Evolutionary conservation across 2,113 vertebrate species (phyloP).

Genomic region (Sarotherodon lohbergeri): DNA sequence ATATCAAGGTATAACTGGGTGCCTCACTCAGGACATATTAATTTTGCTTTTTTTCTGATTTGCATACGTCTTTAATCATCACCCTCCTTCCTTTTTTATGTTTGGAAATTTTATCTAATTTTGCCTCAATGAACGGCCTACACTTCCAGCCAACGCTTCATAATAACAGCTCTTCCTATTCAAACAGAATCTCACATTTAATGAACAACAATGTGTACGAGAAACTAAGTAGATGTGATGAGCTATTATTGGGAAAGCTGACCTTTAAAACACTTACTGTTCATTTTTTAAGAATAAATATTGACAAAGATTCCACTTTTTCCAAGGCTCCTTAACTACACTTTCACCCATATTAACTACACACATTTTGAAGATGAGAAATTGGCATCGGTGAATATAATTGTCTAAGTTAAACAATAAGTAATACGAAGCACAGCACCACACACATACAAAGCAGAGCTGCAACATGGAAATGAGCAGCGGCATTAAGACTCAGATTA

Average conservation of each 20-base stretch:
- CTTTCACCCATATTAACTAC: background rate
- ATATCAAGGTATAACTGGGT: background rate
- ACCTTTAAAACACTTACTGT: background rate
- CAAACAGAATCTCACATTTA: background rate
- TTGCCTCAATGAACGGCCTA: background rate
- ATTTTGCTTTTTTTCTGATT: background rate
- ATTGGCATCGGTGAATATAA: constrained; percentile 20
- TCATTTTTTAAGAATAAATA: background rate
- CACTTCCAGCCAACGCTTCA: background rate
- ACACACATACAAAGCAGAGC: background rate
- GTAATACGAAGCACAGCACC: background rate
- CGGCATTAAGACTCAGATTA: background rate
- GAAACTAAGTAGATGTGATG: background rate
- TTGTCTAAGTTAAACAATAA: constrained; percentile 17
- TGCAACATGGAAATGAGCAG: background rate
- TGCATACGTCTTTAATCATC: background rate
- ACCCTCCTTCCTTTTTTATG: background rate
- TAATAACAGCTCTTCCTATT: background rate
- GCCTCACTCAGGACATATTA: background rate
- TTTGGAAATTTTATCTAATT: background rate
- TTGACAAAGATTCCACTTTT: background rate
- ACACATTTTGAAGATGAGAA: background rate
- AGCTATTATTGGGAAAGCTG: background rate
- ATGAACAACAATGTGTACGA: background rate
- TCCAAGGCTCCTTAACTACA: background rate